Evolutionary conservation across 2,888 invertebrate species (phyloP), one percentile per base, ranked within the genome.

Genomic region (Byasa hedistus): DNA sequence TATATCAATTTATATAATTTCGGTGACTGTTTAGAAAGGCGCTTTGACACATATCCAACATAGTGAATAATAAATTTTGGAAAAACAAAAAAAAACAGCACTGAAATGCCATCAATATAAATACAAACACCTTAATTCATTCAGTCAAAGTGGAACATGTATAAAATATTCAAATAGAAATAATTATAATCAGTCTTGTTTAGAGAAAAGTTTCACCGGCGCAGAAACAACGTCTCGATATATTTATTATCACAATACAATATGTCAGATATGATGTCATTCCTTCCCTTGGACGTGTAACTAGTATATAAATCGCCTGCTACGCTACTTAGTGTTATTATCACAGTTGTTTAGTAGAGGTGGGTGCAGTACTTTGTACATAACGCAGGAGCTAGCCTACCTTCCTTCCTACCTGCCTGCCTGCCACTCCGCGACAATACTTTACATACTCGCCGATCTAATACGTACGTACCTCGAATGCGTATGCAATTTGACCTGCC

Each of bases 161-260:
- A 90, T 87, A 91, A 91, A 91, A 90, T 88, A 91, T 90, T 91
- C 85, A 91, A 90, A 88, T 91, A 92, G 91, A 92, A 92, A 92
- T 92, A 92, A 92, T 92, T 92, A 92, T 92, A 92, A 92, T 92
- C 92, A 92, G 92, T 92, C 92, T 92, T 92, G 89, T 89, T 91
- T 90, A 89, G 89, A 91, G 90, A 92, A 92, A 92, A 91, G 84
- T 89, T 88, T 84, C 76, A 85, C 82, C 86, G 84, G 85, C 78
- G 80, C 78, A 74, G 79, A 79, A 79, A 79, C 75, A 75, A 86
- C 87, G 87, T 75, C 76, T 85, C 78, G 86, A 85, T 85, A 82
- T 82, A 83, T 82, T 84, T 83, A 76, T 74, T 88, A 90, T 91
- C 89, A 91, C 90, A 91, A 87, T 90, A 91, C 91, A 92, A 82